phyloP scores from a whole-genome alignment of 1,140 invertebrate species.

The Drosophila biarmipes region DNA sequence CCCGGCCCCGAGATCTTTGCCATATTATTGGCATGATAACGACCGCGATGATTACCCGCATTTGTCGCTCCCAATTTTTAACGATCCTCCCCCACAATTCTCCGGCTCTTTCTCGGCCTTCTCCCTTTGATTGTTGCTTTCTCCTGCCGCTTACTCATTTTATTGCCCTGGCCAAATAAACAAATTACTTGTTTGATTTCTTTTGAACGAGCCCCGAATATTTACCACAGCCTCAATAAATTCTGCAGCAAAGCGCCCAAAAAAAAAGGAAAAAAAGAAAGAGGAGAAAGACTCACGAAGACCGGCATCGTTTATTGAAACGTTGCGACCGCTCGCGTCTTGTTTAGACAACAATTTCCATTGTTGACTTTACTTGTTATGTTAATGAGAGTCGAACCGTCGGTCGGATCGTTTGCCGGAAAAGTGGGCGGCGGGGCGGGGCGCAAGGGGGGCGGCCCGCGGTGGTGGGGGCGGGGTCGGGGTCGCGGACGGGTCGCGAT shows the following conservation, averaged over 20 bases:
- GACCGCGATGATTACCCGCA: slow-evolving; percentile 3
- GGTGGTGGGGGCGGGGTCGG: slow-evolving; percentile 1
- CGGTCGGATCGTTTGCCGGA: slow-evolving; percentile 38
- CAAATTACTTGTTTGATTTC: slow-evolving; percentile 82
- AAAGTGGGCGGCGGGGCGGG: slow-evolving; percentile 19
- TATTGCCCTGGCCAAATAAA: slow-evolving; percentile 77
- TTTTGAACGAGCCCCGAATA: slow-evolving; percentile 81
- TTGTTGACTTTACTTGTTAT: slow-evolving; percentile 82
- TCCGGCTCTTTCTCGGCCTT: not conserved
- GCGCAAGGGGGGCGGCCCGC: not conserved
- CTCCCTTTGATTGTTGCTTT: slow-evolving; percentile 23
- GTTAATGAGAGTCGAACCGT: slow-evolving; percentile 69
- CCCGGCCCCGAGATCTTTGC: not conserved
- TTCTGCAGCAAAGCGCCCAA: slow-evolving; percentile 60
- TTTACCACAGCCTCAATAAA: slow-evolving; percentile 82
- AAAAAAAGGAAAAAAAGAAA: slow-evolving; percentile 1
- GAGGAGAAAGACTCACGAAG: not conserved
- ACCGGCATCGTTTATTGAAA: slow-evolving; percentile 72
- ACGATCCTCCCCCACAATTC: slow-evolving; percentile 2
- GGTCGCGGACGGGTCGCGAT: not conserved
- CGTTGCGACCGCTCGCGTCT: slow-evolving; percentile 63
- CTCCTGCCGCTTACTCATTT: slow-evolving; percentile 59
- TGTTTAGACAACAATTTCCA: slow-evolving; percentile 82
- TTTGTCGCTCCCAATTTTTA: slow-evolving; percentile 11
- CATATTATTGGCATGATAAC: not conserved